Evolutionary conservation across 2,797 vertebrate genomes (phyloP).

Genomic region (Pantherophis alleghaniensis): DNA sequence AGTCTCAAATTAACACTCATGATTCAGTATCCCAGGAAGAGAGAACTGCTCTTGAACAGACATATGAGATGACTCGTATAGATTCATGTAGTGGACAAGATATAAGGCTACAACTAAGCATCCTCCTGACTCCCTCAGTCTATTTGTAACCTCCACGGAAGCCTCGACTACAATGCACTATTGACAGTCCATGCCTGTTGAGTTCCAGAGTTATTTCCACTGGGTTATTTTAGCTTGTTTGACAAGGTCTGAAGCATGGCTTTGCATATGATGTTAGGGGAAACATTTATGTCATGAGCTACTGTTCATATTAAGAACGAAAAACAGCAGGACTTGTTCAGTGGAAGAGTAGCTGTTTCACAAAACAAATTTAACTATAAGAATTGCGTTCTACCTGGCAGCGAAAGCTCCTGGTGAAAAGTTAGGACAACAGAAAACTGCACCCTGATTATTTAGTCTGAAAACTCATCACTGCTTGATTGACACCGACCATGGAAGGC

Average conservation of each 20-base stretch:
- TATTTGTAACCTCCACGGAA: background rate
- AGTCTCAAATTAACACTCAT: slow-evolving; percentile 16
- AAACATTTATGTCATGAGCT: background rate
- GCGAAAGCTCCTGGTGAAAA: background rate
- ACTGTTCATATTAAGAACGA: background rate
- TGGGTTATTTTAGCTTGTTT: slow-evolving; percentile 7
- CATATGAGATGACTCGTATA: background rate
- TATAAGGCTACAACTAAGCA: background rate
- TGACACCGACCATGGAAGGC: background rate
- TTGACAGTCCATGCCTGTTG: slow-evolving; percentile 9
- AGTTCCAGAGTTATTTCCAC: slow-evolving; percentile 20
- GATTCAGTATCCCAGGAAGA: slow-evolving; percentile 16
- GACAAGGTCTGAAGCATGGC: background rate
- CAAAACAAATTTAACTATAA: background rate
- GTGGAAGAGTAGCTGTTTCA: too few relatives aligned
- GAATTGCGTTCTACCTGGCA: background rate
- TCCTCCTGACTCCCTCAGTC: rapidly evolving
- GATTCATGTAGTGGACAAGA: background rate
- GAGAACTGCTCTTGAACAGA: background rate
- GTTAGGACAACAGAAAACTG: background rate
- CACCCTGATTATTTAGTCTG: background rate
- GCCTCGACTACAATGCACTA: background rate
- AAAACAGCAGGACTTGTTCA: background rate
- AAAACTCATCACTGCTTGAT: background rate
- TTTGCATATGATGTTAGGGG: background rate